phyloP scores from a whole-genome alignment of 2,113 vertebrate species.

The Pelecanoides urinatrix region DNA sequence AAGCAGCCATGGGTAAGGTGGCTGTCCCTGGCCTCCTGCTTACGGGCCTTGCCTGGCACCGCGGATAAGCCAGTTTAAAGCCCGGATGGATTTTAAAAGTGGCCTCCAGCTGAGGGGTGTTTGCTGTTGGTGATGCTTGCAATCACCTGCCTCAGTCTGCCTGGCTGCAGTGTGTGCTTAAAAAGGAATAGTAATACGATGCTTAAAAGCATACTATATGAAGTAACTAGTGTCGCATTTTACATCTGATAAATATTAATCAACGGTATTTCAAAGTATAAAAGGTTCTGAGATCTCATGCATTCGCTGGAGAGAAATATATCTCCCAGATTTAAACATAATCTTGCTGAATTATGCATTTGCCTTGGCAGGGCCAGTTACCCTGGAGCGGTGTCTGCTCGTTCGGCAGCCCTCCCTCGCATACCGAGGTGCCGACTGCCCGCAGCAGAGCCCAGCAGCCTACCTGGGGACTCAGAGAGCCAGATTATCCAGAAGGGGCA shows the following conservation, averaged over 20 bases:
- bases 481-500: neutral
- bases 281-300: neutral
- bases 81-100: neutral
- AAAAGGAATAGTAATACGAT: neutral
- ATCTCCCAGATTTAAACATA: neutral
- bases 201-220: neutral
- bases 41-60: neutral
- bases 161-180: neutral
- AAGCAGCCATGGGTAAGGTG: neutral
- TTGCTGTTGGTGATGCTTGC: neutral
- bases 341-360: conserved; percentile 5
- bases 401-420: neutral
- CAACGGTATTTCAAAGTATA: neutral
- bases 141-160: neutral
- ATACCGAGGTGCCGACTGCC: neutral
- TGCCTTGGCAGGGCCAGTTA: neutral
- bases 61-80: neutral
- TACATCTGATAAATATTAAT: conserved; percentile 20
- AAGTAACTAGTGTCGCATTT: neutral
- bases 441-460: neutral
- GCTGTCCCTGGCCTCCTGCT: neutral
- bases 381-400: neutral
- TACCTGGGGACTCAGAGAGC: neutral
- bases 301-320: neutral
- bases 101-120: neutral